Evolutionary conservation across 2,113 vertebrate genomes (phyloP), one percentile per base, ranked within the genome.

Genomic region (Corythornis cristatus): DNA sequence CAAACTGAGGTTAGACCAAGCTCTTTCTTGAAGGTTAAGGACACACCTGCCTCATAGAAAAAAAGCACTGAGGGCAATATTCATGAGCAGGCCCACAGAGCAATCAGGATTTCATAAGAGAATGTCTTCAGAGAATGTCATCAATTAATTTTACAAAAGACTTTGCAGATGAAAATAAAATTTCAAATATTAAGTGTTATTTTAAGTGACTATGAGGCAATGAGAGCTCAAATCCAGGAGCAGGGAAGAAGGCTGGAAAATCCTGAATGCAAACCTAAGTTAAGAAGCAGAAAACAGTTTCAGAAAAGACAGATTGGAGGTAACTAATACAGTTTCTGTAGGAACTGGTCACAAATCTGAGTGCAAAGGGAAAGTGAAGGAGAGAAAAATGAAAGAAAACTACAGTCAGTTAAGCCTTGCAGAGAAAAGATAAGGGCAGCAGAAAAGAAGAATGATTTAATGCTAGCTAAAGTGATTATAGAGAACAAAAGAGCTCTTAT

Each of bases 381-480:
- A 81, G 33, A 82, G 65, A 37, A 77, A 93, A 91, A 91, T 81
- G 75, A 91, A 93, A 83, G 72, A 77, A 86, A 90, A 53, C 57
- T 90, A 64, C 66, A 81, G 57, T 62, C 4, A 2, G 68, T 65
- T 95, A 88, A 96, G 91, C 61, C 65, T 93, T 81, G 85, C 93
- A 50, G 53, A 93, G 74, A 93, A 90, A 95, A 96, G 95, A 95
- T 95, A 95, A 92, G 89, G 54, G 46, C 42, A 91, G 54, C 42
- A 90, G 86, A 76, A 90, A 89, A 72, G 80, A 87, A 73, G 84
- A 93, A 95, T 81, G 87, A 93, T 90, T 95, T 96, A 92, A 93
- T 93, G 79, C 89, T 60, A 81, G 89, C 87, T 93, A 88, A 95
- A 91, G 82, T 93, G 94, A 96, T 95, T 95, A 96, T 43, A 77